Base-by-base conservation (phyloP, 1,140 invertebrate species). In the Paramacrobiotus metropolitanus region DNA sequence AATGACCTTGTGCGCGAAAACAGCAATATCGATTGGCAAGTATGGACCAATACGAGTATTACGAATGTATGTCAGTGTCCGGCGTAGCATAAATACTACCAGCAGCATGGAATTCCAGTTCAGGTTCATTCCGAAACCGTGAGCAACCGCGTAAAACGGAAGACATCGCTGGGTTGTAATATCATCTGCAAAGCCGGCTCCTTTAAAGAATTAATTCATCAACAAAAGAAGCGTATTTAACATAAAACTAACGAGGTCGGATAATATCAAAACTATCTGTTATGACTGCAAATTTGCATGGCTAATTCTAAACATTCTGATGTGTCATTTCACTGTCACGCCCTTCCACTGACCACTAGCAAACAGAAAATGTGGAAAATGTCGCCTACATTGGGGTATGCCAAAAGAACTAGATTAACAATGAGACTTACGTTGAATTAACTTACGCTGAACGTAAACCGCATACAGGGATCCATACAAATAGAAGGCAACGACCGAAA, bases 1-100 rank as follows among this genome's bases (percentile, higher is more conserved):
- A 24, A 55, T 55, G 15, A 55, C 48, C 24, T 55, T 55, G 48
- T 55, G 48, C 15, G 48, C 48, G 48, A 20, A 55, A 24, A 55
- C 24, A 28, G 48, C 48, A 15, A 55, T 28, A 24, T 55, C 48
- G 15, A 55, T 28, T 4, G 48, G 48, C 9, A 55, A 24, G 24
- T 55, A 55, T 4, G 48, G 48, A 9, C 48, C 48, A 4, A 55
- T 15, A 4, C 48, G 15, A 24, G 48, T 55, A 20, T 24, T 24
- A 28, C 48, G 48, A 28, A 55, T 15, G 15, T 20, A 24, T 9
- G 48, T 55, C 48, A 55, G 24, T 15, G 48, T 55, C 4, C 48
- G 48, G 24, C 48, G 48, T 15, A 15, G 24, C 48, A 55, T 55
- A 24, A 55, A 55, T 9, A 55, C 24, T 9, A 55, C 24, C 48